Percentiles rank a stretch among this genome's conserved stretches.
phyloP scores from a whole-genome alignment of 92 coral and sea anemone species.

The Parazoanthus swiftii region DNA sequence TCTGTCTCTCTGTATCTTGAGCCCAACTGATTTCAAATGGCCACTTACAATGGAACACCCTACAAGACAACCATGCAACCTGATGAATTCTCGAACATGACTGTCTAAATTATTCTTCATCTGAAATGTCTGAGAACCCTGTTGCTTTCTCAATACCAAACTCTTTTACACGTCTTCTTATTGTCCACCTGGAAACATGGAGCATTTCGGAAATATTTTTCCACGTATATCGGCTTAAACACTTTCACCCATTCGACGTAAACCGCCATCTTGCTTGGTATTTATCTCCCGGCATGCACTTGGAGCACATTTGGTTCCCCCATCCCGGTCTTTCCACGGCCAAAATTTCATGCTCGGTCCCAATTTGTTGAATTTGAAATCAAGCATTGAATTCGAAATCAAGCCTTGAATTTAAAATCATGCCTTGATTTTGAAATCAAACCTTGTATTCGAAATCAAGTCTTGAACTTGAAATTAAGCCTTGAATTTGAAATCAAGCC shows the following conservation, averaged over 20 bases:
- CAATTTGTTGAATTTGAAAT: background rate
- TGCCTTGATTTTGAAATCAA: too few relatives aligned
- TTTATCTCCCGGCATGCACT: too few relatives aligned
- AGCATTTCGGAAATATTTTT: too few relatives aligned
- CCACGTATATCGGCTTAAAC: too few relatives aligned
- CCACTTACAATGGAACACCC: constrained; percentile 56
- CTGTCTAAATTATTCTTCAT: constrained; percentile 44
- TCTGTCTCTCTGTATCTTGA: constrained; percentile 62
- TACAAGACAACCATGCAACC: constrained; percentile 43
- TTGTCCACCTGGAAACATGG: background rate
- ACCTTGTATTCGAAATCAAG: too few relatives aligned
- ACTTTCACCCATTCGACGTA: too few relatives aligned
- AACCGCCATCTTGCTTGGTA: too few relatives aligned
- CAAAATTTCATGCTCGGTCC: background rate
- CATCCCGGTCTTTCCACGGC: background rate
- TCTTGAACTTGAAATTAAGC: too few relatives aligned
- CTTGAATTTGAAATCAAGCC: too few relatives aligned
- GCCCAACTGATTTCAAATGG: constrained; percentile 57
- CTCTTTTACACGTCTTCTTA: constrained; percentile 45
- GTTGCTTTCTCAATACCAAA: constrained; percentile 51
- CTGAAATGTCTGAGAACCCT: constrained; percentile 38
- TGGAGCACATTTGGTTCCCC: too few relatives aligned
- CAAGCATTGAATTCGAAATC: too few relatives aligned
- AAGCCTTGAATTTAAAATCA: too few relatives aligned
- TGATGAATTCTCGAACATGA: constrained; percentile 33